phyloP scores from a whole-genome alignment of 2,113 vertebrate genomes.

The Dissostichus mawsoni region DNA sequence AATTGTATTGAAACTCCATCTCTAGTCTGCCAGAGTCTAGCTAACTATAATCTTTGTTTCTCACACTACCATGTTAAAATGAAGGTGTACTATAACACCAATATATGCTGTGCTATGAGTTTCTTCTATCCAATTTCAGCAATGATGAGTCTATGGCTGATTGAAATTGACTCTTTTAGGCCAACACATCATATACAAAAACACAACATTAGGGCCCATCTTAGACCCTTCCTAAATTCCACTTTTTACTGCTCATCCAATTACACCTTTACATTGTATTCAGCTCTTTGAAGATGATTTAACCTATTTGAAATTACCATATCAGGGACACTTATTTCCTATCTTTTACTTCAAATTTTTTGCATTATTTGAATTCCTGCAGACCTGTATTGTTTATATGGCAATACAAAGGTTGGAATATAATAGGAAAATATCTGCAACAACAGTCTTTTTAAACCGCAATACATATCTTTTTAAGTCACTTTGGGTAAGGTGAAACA shows the following conservation, averaged over 20 bases:
- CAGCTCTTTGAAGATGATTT: not conserved
- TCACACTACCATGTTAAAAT: not conserved
- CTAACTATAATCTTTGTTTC: conserved; percentile 1
- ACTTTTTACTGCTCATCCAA: not conserved
- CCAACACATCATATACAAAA: not conserved
- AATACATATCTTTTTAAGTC: not conserved
- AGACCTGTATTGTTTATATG: not conserved
- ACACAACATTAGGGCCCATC: not conserved
- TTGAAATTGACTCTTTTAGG: not conserved
- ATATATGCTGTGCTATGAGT: not conserved
- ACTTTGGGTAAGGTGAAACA: not conserved
- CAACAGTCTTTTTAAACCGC: not conserved
- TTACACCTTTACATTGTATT: not conserved
- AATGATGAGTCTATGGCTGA: not conserved
- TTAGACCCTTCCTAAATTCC: not conserved
- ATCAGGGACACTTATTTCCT: not conserved
- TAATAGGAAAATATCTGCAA: not conserved
- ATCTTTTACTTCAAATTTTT: not conserved
- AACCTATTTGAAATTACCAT: not conserved
- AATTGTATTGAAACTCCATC: conserved; percentile 3
- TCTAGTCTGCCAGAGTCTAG: not conserved
- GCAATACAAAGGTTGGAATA: not conserved
- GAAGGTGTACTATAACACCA: not conserved
- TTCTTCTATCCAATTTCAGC: not conserved
- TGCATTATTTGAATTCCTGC: not conserved